Evolutionary conservation across 2,797 vertebrate species (phyloP).

Genomic region (Syngnathus acus): DNA sequence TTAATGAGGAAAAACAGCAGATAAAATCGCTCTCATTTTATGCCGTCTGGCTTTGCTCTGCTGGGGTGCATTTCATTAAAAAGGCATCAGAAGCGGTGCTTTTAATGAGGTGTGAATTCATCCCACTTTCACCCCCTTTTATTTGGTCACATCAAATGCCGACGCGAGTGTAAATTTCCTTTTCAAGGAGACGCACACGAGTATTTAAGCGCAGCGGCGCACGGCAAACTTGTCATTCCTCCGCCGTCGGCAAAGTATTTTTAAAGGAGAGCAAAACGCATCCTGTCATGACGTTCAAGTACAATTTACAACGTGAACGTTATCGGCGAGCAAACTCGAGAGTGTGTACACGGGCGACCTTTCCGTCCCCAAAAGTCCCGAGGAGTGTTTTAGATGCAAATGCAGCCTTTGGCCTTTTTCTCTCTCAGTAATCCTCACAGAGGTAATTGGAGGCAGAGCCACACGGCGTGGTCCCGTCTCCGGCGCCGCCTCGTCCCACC

Average conservation of each 20-base stretch:
- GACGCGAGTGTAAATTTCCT: constrained; percentile 14
- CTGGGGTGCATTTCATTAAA: constrained; percentile 50
- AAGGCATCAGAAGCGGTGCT: constrained; percentile 34
- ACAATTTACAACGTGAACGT: background rate
- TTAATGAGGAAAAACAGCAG: constrained; percentile 68
- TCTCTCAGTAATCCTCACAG: constrained; percentile 63
- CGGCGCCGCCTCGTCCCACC: constrained; percentile 69
- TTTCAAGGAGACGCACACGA: constrained; percentile 34
- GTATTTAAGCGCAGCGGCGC: background rate
- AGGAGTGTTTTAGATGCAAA: constrained; percentile 22
- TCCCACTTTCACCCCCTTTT: constrained; percentile 42
- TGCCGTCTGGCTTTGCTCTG: constrained; percentile 29
- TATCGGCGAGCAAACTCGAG: background rate
- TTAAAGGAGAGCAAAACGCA: background rate
- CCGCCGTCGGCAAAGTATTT: background rate
- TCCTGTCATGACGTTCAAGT: background rate
- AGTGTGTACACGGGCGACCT: background rate
- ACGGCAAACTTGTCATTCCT: background rate
- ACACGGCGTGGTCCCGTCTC: constrained; percentile 56
- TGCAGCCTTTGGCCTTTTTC: constrained; percentile 20
- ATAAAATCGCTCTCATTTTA: constrained; percentile 49
- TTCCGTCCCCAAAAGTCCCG: background rate
- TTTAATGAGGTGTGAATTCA: constrained; percentile 54
- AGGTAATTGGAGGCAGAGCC: constrained; percentile 72
- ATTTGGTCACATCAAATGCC: constrained; percentile 27